Conservation (phyloP, 2,888 invertebrate species). For the Hyposoter dolosus region DNA sequence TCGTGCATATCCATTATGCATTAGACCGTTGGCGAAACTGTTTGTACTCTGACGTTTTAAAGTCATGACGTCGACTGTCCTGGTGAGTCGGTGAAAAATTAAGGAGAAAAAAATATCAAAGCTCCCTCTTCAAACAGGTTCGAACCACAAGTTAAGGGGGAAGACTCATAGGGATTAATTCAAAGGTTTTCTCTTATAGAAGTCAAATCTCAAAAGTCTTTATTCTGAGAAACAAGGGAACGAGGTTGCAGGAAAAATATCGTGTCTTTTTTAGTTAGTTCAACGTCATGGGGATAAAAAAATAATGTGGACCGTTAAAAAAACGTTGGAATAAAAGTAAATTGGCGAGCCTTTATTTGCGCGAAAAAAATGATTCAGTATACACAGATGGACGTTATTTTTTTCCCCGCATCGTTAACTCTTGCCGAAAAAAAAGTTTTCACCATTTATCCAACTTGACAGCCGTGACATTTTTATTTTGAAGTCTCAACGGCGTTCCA, state of each 20-base stretch:
- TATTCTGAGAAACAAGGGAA: background rate
- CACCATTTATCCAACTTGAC: background rate
- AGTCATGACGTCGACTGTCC: slow-evolving; percentile 24
- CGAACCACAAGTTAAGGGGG: background rate
- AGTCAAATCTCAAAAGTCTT: background rate
- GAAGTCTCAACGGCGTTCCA: background rate
- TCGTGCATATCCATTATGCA: slow-evolving; percentile 51
- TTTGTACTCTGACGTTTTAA: slow-evolving; percentile 50
- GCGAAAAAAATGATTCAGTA: slow-evolving; percentile 55
- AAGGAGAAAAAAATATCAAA: background rate
- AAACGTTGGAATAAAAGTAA: slow-evolving; percentile 52
- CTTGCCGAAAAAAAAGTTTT: slow-evolving; percentile 28
- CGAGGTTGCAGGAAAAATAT: background rate
- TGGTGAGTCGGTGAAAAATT: background rate
- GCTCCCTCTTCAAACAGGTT: background rate
- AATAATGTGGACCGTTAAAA: background rate
- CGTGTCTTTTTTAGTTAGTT: background rate
- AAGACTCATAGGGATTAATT: background rate
- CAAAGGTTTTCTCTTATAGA: background rate
- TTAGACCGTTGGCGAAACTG: slow-evolving; percentile 30
- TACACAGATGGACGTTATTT: slow-evolving; percentile 57
- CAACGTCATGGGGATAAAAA: background rate
- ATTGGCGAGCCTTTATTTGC: slow-evolving; percentile 62
- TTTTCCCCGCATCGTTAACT: slow-evolving; percentile 33
- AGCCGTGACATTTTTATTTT: background rate